Conservation (phyloP, 2,113 vertebrate species). For the Gadus chalcogrammus region DNA sequence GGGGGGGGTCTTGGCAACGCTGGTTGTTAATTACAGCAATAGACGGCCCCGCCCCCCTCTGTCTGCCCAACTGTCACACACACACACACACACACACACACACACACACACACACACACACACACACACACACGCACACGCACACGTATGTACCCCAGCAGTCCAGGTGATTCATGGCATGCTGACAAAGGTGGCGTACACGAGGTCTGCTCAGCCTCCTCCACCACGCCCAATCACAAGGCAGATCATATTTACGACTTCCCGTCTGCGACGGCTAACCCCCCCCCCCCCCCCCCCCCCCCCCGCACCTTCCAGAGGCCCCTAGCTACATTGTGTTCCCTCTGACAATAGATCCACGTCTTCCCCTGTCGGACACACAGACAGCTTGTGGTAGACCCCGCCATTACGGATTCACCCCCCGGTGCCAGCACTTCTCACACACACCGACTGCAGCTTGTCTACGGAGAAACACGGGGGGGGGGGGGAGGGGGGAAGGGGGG, state of each 20-base stretch:
- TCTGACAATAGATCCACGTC: too few species aligned
- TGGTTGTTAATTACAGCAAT: conserved; percentile 59
- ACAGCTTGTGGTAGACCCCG: background rate
- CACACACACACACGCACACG: conserved; percentile 19
- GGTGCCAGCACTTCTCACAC: conserved; percentile 12
- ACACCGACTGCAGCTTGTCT: conserved; percentile 8
- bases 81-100: too few species aligned
- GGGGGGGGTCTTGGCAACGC: background rate
- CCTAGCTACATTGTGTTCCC: too few species aligned
- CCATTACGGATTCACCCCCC: background rate
- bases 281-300: background rate
- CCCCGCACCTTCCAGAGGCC: too few species aligned
- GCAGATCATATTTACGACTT: conserved; percentile 52
- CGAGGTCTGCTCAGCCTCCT: conserved; percentile 58
- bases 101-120: conserved; percentile 12
- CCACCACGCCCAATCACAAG: conserved; percentile 39
- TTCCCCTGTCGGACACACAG: too few species aligned
- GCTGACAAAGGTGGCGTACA: conserved; percentile 47
- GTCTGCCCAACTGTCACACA: conserved; percentile 55
- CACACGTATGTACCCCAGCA: conserved; percentile 26
- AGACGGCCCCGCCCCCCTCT: conserved; percentile 51
- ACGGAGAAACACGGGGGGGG: conserved; percentile 18
- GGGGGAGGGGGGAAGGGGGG: background rate
- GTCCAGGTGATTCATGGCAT: conserved; percentile 54
- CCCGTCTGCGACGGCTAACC: conserved; percentile 6